These are phyloP conservation scores for Cepaea hortensis DNA, from an alignment of 2,888 invertebrate species.

Conservation along the genomic window DNA sequence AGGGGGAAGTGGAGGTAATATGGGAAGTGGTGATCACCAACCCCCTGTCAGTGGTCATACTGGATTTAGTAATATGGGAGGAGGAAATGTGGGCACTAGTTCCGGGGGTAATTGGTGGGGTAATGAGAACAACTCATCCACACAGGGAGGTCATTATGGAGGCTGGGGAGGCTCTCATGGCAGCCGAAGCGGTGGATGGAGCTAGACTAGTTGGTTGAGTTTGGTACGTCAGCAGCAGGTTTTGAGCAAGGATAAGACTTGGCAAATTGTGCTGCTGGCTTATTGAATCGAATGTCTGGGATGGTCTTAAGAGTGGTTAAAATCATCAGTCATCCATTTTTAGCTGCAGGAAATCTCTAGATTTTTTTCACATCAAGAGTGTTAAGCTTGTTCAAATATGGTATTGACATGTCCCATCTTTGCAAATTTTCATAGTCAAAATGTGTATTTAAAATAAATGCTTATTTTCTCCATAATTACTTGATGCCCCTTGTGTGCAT, in stretches of 20 bases:
- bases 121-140: slow-evolving; percentile 43
- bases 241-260: neutral
- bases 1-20: slow-evolving; percentile 52
- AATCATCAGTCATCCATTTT: too few relatives aligned
- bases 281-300: neutral
- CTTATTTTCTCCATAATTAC: too few relatives aligned
- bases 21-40: slow-evolving; percentile 43
- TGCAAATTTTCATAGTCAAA: too few relatives aligned
- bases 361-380: too few relatives aligned
- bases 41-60: slow-evolving; percentile 37
- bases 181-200: slow-evolving; percentile 54
- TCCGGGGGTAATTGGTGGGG: slow-evolving; percentile 49
- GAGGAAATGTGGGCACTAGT: slow-evolving; percentile 31
- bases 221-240: neutral
- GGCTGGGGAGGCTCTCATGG: slow-evolving; percentile 51
- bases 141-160: slow-evolving; percentile 47
- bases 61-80: slow-evolving; percentile 46
- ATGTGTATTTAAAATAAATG: too few relatives aligned
- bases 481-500: too few relatives aligned
- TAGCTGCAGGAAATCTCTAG: too few relatives aligned
- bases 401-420: too few relatives aligned
- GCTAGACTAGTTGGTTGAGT: slow-evolving; percentile 18
- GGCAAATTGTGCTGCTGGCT: neutral
- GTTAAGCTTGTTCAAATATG: too few relatives aligned
- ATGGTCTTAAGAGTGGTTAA: neutral